These are phyloP conservation scores for Pangasius djambal DNA, from an alignment of 2,797 vertebrate genomes.

Conservation along the genomic window DNA sequence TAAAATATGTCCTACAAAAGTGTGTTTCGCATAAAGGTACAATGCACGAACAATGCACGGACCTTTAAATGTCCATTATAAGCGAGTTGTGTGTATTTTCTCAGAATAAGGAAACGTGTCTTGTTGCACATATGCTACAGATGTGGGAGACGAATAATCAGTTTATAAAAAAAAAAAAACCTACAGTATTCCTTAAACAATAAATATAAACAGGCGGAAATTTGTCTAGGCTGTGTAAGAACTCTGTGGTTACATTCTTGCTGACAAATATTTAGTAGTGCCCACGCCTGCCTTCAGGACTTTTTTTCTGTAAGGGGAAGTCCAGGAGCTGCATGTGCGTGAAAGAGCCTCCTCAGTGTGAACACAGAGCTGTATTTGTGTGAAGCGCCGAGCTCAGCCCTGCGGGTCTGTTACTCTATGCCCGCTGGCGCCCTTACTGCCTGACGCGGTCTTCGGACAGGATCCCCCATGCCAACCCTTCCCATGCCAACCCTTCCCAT, in stretches of 20 bases:
- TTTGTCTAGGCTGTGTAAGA: constrained; percentile 3
- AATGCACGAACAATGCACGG: background rate
- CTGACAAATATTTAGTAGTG: constrained; percentile 42
- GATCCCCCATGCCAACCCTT: constrained; percentile 16
- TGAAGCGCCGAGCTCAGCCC: constrained; percentile 11
- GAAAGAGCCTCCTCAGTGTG: constrained; percentile 35
- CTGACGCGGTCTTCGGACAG: background rate
- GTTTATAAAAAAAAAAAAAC: background rate
- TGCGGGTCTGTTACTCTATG: background rate
- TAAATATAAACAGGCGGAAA: background rate
- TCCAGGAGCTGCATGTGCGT: constrained; percentile 40
- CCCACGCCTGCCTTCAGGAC: constrained; percentile 52
- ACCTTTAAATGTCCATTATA: background rate
- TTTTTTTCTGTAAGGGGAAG: constrained; percentile 47
- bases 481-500: background rate
- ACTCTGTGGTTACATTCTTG: constrained; percentile 12
- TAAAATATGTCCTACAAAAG: background rate
- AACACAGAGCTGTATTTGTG: constrained; percentile 44
- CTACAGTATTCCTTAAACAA: background rate
- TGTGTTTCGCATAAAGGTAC: background rate
- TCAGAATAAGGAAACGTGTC: background rate
- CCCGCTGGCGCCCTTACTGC: constrained; percentile 28
- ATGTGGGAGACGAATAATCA: background rate
- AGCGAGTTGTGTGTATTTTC: background rate
- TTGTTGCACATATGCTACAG: no score